Evolutionary conservation across 2,888 invertebrate genomes (phyloP), one percentile per base, ranked within the genome.

Genomic region (Eupithecia insigniata): DNA sequence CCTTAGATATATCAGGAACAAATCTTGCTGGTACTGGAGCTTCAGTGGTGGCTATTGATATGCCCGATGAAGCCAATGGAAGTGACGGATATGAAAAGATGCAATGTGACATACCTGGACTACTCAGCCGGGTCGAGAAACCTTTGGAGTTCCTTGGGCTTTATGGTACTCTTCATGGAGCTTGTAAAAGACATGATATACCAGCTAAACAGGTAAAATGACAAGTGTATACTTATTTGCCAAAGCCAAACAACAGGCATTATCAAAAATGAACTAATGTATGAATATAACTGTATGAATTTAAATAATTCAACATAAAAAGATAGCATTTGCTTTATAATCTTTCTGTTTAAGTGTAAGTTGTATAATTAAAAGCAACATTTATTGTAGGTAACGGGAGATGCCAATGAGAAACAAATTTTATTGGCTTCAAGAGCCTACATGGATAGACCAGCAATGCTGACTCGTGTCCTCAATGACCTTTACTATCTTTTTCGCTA

Each of bases 1-100:
- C 97, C 32, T 92, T 99, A 81, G 99, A 99, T 91, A 98, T 99
- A 85, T 98, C 99, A 5, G 99, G 99, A 18, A 99, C 99, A 26
- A 99, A 99, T 94, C 94, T 99, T 78, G 98, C 99, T 58, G 98
- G 99, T 18, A 96, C 96, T 69, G 98, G 98, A 65, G 96, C 97
- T 34, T 96, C 96, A 14, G 67, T 18, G 94, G 95, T n/a, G n/a
- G 28, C 66, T n/a, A 2, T 6, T 60, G 65, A 60, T 28, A 8
- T 81, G 0, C 81, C 79, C 55, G 84, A 85, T 61, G 85, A 86
- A 34, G 85, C 81, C 36, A 74, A 18, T 5, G 18, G 12, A 36
- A n/a, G 32, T 5, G 60, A 64, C 6, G 51, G 18, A 0, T 64
- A 82, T 12, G 83, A 80, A 2, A 89, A 90, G 78, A 91, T 85